Conservation (phyloP, 2,888 invertebrate species). For the Lepidocyrtinus sp. region DNA sequence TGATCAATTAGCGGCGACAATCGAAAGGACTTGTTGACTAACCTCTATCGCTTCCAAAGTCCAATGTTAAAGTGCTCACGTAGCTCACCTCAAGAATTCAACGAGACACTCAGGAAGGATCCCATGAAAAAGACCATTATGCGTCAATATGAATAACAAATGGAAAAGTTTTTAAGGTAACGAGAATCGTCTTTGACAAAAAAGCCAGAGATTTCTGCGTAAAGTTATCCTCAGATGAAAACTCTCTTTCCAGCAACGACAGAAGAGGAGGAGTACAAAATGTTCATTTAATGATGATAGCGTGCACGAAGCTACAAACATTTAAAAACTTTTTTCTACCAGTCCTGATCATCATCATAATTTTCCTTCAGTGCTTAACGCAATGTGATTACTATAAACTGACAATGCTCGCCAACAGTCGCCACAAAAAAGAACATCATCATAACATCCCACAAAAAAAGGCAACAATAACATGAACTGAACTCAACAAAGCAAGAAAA, state of each 20-base stretch:
- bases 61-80: not conserved
- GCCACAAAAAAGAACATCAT: not conserved
- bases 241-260: constrained; percentile 7
- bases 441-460: not conserved
- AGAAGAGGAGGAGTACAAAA: constrained; percentile 12
- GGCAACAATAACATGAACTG: constrained; percentile 28
- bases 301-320: constrained; percentile 4
- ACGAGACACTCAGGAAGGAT: constrained; percentile 10
- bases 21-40: not conserved
- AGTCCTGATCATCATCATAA: constrained; percentile 8
- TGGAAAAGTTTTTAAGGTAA: constrained; percentile 6
- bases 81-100: not conserved
- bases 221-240: not conserved
- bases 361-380: not conserved
- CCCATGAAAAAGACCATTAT: no score
- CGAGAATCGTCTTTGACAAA: not conserved
- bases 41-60: not conserved
- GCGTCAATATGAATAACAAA: constrained; percentile 15
- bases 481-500: constrained; percentile 33
- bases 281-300: constrained; percentile 13
- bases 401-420: constrained; percentile 1
- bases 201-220: constrained; percentile 3
- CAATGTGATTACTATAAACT: not conserved
- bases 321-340: constrained; percentile 14
- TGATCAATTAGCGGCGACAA: constrained; percentile 22